Percentiles rank a stretch among this genome's conserved stretches.
phyloP scores from a whole-genome alignment of 2,113 vertebrate genomes.

The Heptranchias perlo region DNA sequence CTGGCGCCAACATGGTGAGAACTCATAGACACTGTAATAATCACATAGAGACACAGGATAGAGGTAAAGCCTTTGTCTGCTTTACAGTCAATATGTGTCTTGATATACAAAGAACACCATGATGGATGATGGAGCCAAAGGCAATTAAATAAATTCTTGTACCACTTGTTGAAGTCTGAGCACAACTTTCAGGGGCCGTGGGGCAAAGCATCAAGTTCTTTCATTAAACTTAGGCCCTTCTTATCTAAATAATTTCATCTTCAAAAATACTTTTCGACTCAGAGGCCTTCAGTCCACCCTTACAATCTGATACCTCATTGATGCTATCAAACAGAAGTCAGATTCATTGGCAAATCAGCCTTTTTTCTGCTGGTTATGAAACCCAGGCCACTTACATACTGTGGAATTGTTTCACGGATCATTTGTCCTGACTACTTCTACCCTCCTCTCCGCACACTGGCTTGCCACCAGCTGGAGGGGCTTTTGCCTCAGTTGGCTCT shows the following conservation, averaged over 20 bases:
- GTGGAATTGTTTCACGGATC: background rate
- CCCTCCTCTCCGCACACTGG: background rate
- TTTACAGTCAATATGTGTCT: conserved; percentile 27
- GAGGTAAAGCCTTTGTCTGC: background rate
- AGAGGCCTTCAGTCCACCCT: background rate
- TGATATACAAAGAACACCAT: background rate
- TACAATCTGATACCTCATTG: background rate
- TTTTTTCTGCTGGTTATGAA: background rate
- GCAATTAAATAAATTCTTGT: conserved; percentile 24
- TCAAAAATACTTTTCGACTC: background rate
- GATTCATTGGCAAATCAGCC: background rate
- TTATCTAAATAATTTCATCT: background rate
- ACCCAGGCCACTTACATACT: background rate
- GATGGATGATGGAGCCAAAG: conserved; percentile 12
- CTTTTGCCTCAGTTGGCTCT: background rate
- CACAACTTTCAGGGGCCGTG: background rate
- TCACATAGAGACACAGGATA: background rate
- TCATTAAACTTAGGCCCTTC: background rate
- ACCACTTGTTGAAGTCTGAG: conserved; percentile 4
- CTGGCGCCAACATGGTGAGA: background rate
- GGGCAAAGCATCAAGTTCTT: background rate
- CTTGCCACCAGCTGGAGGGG: background rate
- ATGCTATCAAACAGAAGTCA: background rate
- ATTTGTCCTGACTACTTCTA: background rate
- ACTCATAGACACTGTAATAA: background rate